These are phyloP conservation scores for Reticulitermes speratus DNA, from an alignment of 1,140 invertebrate genomes.

Conservation along the genomic window DNA sequence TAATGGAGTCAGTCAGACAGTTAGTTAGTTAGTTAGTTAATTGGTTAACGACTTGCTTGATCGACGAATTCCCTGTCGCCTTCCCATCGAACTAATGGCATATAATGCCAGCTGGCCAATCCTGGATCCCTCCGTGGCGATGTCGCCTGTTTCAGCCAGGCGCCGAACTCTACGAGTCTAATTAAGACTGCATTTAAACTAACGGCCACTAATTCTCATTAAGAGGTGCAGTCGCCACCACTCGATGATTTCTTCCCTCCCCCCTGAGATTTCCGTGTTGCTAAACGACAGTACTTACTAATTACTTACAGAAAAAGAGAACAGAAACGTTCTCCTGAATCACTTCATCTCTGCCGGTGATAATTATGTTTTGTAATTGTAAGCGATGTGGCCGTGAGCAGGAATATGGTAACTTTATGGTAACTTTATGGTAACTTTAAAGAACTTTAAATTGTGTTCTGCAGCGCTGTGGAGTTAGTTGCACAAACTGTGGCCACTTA, in stretches of 20 bases:
- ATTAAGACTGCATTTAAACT: slow-evolving; percentile 14
- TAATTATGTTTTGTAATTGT: not conserved
- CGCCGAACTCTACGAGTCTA: not conserved
- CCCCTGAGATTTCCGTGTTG: not conserved
- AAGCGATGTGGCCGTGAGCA: not conserved
- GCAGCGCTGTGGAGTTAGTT: too few relatives aligned
- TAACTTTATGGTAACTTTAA: too few relatives aligned
- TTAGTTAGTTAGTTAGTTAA: too few relatives aligned
- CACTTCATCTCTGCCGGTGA: not conserved
- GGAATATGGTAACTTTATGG: too few relatives aligned
- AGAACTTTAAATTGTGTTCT: too few relatives aligned
- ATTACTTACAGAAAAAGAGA: not conserved
- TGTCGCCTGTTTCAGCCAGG: not conserved
- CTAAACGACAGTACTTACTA: not conserved
- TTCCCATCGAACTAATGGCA: too few relatives aligned
- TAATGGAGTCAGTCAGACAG: too few relatives aligned
- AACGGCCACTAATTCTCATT: slow-evolving; percentile 12
- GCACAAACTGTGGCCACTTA: too few relatives aligned
- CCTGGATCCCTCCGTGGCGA: not conserved
- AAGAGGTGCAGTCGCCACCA: not conserved
- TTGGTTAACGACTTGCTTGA: too few relatives aligned
- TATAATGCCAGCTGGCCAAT: not conserved
- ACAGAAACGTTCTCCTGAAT: not conserved
- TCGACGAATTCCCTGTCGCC: too few relatives aligned
- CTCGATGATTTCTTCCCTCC: not conserved